These are phyloP conservation scores for Nezara viridula DNA, from an alignment of 2,888 invertebrate species.

Conservation along the genomic window DNA sequence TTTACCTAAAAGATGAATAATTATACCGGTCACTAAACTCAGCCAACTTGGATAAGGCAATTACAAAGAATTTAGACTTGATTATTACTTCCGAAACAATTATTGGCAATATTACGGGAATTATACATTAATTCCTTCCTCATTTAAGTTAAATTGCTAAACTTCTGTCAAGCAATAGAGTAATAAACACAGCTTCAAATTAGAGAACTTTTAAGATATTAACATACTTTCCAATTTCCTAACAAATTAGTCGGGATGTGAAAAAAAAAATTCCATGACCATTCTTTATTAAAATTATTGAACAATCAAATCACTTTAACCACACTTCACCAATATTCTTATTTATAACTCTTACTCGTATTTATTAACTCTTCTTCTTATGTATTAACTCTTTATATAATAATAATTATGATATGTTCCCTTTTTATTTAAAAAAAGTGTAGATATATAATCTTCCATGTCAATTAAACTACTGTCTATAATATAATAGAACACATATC, in stretches of 20 bases:
- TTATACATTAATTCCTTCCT: neutral
- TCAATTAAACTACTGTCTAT: too few relatives aligned
- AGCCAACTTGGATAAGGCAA: neutral
- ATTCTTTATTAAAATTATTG: too few relatives aligned
- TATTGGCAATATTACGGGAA: neutral
- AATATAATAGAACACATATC: too few relatives aligned
- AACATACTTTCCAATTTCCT: neutral
- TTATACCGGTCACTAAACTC: neutral
- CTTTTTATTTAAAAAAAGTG: too few relatives aligned
- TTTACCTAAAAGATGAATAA: neutral
- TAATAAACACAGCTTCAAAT: neutral
- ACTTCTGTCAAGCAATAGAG: neutral
- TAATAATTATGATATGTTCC: too few relatives aligned
- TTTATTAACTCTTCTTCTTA: too few relatives aligned
- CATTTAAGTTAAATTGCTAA: constrained; percentile 13
- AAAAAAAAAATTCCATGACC: neutral
- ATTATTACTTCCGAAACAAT: constrained; percentile 19
- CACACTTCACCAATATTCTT: too few relatives aligned
- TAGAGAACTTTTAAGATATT: constrained; percentile 1
- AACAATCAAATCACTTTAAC: too few relatives aligned
- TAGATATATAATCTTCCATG: too few relatives aligned
- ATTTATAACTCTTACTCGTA: too few relatives aligned
- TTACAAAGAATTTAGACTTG: neutral
- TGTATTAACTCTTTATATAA: too few relatives aligned
- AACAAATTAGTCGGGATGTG: neutral